Evolutionary conservation across 2,797 vertebrate species (phyloP), one percentile per base, ranked within the genome.

Genomic region (Danio tinwini): DNA sequence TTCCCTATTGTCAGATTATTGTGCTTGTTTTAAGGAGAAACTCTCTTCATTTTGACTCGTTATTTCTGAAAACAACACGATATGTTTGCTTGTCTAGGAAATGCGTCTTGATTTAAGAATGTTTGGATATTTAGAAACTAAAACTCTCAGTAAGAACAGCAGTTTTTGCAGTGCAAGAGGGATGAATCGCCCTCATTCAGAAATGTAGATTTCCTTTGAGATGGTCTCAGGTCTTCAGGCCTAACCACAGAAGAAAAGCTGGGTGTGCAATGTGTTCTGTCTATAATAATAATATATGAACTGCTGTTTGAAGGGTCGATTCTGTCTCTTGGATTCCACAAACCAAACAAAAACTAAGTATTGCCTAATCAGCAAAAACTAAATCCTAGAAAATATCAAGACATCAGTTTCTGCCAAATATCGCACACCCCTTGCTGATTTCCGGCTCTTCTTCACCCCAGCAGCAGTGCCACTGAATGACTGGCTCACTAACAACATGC

Each of bases 401-500:
- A 68, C 1, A 29, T 37, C 2, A 21, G 11, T 56, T 19, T 21
- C 19, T 0, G 45, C 9, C 45, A 50, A 7, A n/a, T n/a, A 52
- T 52, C 67, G 47, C 67, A 69, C 67, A 69, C 49, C 67, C 67
- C 16, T n/a, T 7, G 29, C 4, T 17, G 14, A 44, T 29, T n/a
- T 52, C 9, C 49, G 44, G 61, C 40, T 11, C 14, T 45, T 72
- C 39, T 3, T 29, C 29, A 16, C 13, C 11, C 12, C 39, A 71
- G 82, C 17, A 91, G 40, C 92, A 9, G 61, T 17, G n/a, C n/a
- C 44, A 21, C 16, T 12, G 11, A 59, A 17, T 12, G 12, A 40
- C 9, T 13, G 9, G 17, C 39, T 42, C 39, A 42, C 53, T 45
- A 58, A 14, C 37, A 56, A 7, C 52, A 58, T 5, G 16, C 52